Evolutionary conservation across 2,888 invertebrate species (phyloP).

Genomic region (Lycia hirtaria): DNA sequence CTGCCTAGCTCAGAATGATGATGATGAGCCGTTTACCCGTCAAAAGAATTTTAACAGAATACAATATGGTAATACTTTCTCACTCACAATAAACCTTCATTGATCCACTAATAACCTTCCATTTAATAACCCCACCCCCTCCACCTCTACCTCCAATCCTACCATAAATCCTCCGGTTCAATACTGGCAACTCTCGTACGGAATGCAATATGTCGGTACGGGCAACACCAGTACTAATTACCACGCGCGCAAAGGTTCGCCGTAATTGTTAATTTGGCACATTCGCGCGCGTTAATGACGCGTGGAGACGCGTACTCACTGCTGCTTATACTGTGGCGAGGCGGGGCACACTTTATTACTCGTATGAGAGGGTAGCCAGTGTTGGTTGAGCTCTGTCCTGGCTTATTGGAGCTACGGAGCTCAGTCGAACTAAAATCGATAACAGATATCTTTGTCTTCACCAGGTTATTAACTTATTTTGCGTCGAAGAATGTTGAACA

Average conservation of each 20-base stretch:
- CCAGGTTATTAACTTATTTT: too few species aligned
- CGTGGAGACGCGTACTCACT: slow-evolving; percentile 49
- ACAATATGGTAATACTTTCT: background rate
- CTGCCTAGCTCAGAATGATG: too few species aligned
- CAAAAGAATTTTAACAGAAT: too few species aligned
- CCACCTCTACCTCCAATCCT: slow-evolving; percentile 20
- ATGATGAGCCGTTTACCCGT: too few species aligned
- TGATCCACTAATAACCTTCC: slow-evolving; percentile 1
- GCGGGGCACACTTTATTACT: slow-evolving; percentile 53
- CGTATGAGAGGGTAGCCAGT: slow-evolving; percentile 68
- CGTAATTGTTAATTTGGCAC: slow-evolving; percentile 82
- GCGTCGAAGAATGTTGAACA: too few species aligned
- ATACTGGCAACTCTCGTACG: slow-evolving; percentile 28
- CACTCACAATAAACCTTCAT: background rate
- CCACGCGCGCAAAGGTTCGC: slow-evolving; percentile 57
- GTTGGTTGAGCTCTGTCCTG: slow-evolving; percentile 42
- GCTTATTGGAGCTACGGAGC: slow-evolving; percentile 3
- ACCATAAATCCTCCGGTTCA: slow-evolving; percentile 30
- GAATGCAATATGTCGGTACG: slow-evolving; percentile 44
- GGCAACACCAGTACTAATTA: slow-evolving; percentile 74
- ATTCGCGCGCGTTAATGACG: slow-evolving; percentile 78
- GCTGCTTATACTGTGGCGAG: slow-evolving; percentile 12
- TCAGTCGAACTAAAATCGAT: background rate
- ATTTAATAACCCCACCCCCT: background rate
- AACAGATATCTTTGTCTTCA: background rate